These are phyloP conservation scores for Argyrosomus regius DNA, from an alignment of 2,797 vertebrate genomes.

Conservation along the genomic window DNA sequence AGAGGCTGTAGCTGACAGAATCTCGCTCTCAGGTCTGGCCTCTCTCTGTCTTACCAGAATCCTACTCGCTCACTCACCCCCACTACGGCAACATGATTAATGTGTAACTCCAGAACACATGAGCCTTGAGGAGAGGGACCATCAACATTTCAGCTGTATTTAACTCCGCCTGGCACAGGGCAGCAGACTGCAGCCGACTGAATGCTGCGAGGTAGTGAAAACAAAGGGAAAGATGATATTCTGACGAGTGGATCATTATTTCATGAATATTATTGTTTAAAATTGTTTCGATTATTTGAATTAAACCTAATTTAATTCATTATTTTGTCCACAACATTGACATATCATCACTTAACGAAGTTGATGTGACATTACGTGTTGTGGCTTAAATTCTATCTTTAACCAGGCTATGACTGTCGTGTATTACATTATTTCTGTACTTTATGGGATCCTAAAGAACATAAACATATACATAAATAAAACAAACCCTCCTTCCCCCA, in stretches of 20 bases:
- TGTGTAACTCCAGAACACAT: slow-evolving; percentile 51
- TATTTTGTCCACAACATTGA: background rate
- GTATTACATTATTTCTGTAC: slow-evolving; percentile 9
- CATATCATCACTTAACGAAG: background rate
- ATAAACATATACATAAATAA: slow-evolving; percentile 16
- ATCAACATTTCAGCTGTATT: slow-evolving; percentile 18
- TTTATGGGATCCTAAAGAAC: background rate
- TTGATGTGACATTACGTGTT: background rate
- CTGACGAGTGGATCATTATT: background rate
- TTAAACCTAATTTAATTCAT: background rate
- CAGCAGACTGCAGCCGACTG: slow-evolving; percentile 18
- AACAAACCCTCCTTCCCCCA: background rate
- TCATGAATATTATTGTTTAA: background rate
- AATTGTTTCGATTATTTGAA: background rate
- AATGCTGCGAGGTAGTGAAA: background rate
- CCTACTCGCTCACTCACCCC: slow-evolving; percentile 43
- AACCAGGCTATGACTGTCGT: background rate
- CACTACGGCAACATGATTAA: slow-evolving; percentile 60
- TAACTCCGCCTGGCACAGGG: slow-evolving; percentile 28
- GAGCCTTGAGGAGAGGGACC: slow-evolving; percentile 31
- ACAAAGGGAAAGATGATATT: background rate
- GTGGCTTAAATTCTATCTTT: background rate
- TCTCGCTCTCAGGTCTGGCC: slow-evolving; percentile 35
- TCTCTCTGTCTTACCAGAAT: slow-evolving; percentile 36
- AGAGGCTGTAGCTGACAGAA: slow-evolving; percentile 45